These are phyloP conservation scores for Oedothorax gibbosus DNA, from an alignment of 1,140 invertebrate genomes.

Conservation along the genomic window DNA sequence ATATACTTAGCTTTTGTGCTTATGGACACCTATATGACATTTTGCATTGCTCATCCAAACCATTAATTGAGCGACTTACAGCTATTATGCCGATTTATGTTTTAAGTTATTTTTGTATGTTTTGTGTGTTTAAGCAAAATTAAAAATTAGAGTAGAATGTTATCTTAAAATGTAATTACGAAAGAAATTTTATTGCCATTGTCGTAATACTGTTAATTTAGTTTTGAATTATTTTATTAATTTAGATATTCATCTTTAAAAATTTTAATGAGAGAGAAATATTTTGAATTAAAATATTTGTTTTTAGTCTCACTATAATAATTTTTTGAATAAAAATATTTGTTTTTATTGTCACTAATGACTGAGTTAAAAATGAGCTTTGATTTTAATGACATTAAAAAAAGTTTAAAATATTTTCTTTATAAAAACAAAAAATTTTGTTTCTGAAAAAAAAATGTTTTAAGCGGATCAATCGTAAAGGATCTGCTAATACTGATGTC, in stretches of 20 bases:
- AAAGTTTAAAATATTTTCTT: background rate
- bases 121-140: no score
- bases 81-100: background rate
- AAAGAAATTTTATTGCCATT: no score
- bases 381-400: background rate
- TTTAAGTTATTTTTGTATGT: slow-evolving; percentile 24
- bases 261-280: no score
- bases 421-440: background rate
- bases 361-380: background rate
- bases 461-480: background rate
- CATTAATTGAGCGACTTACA: slow-evolving; percentile 10
- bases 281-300: no score
- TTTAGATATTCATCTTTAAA: no score
- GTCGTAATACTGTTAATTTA: no score
- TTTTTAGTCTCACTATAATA: no score
- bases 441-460: background rate
- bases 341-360: no score
- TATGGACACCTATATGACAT: slow-evolving; percentile 36
- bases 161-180: no score
- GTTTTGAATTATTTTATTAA: no score
- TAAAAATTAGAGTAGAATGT: background rate
- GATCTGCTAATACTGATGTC: slow-evolving; percentile 27
- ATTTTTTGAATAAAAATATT: no score
- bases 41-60: background rate
- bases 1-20: no score